Conservation (phyloP, 1,140 invertebrate species). For the Lerema accius region DNA sequence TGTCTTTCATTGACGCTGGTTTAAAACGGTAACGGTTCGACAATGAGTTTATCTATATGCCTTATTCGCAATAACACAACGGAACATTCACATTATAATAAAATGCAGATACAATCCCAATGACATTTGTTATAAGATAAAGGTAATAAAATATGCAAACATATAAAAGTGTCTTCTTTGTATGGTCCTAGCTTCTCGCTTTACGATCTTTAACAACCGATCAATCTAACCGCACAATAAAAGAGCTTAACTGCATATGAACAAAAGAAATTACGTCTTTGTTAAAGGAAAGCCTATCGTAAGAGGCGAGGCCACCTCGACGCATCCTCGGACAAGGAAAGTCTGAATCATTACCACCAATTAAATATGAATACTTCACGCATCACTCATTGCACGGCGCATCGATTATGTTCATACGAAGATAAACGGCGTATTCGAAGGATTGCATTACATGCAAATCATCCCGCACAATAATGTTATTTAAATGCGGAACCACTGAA, state of each 20-base stretch:
- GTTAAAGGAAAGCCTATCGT: conserved; percentile 25
- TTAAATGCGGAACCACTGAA: conserved; percentile 8
- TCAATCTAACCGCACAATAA: conserved; percentile 13
- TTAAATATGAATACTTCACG: conserved; percentile 20
- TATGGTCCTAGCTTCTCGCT: neutral
- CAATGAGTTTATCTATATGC: no score
- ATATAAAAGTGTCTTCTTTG: conserved; percentile 3
- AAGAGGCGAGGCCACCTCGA: conserved; percentile 2
- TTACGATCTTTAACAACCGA: conserved; percentile 7
- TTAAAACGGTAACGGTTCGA: no score
- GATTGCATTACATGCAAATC: conserved; percentile 16
- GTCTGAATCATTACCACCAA: conserved; percentile 8
- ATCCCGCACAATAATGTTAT: conserved; percentile 13
- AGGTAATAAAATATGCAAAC: no score
- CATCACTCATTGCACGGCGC: neutral
- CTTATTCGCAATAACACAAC: no score
- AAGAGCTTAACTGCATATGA: conserved; percentile 24
- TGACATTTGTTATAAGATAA: no score
- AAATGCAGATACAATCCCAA: no score
- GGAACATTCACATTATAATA: no score
- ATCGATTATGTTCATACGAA: conserved; percentile 12
- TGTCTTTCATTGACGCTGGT: no score
- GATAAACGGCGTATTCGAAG: neutral
- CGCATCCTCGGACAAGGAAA: conserved; percentile 23
- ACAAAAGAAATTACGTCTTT: conserved; percentile 21